Base-by-base conservation (phyloP, 1,140 invertebrate genomes). In the Periplaneta americana region DNA sequence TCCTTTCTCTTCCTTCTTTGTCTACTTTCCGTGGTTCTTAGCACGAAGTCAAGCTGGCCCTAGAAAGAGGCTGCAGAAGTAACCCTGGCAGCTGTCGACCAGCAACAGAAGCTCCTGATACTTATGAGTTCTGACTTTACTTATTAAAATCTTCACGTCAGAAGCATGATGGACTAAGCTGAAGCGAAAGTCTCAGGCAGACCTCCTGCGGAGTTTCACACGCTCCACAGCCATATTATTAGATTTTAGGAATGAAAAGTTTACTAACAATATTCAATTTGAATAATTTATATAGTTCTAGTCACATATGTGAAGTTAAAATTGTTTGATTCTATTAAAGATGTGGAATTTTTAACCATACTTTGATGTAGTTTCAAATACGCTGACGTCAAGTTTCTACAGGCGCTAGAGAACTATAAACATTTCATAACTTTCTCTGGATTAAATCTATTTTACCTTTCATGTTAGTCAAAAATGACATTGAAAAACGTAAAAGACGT, bases 111-210 rank as follows among this genome's bases (percentile, higher is more conserved):
- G n/a, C 39, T 18, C 48, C n/a, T 33, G 75, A 78, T 37, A 36
- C 76, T 78, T 36, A 78, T 36, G 76, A 78, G 76, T 78, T 78
- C 76, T 78, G 76, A 78, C 76, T 36, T 78, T 36, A 78, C 76
- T 78, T 78, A 78, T 78, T 78, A 78, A 78, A 78, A 36, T 36
- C 76, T 36, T 15, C 22, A 34, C n/a, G 31, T 31, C 48, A 66
- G n/a, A 11, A 11, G 10, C 48, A n/a, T 66, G 48, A 66, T 66
- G n/a, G 48, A 66, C 48, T 66, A n/a, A 66, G n/a, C 22, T 66
- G 48, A 66, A 28, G 48, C n/a, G n/a, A n/a, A 66, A 66, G 22
- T 28, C 13, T n/a, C 22, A 66, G n/a, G 28, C 48, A 28, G 11
- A 66, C 48, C 22, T 48, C 17, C 39, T 66, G 48, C 8, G 28